A percentile compares a stretch with the other conserved stretches of the same genome.
These are phyloP conservation scores for Drosophila micromelanica DNA, from an alignment of 1,140 invertebrate genomes.

Conservation along the genomic window DNA sequence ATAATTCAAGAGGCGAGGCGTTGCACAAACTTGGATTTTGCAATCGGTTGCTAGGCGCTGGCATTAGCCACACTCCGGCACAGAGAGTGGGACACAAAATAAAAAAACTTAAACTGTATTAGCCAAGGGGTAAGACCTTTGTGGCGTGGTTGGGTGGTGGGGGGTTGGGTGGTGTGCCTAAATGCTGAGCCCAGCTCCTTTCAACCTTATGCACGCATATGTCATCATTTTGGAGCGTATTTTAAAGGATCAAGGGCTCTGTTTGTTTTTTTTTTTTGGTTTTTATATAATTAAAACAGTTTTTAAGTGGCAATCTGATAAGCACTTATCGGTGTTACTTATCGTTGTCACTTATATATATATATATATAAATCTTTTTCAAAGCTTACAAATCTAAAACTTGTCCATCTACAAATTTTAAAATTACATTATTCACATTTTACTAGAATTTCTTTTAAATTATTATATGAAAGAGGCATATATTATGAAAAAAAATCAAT, in stretches of 20 bases:
- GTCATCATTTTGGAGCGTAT: slow-evolving; percentile 18
- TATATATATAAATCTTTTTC: too few relatives aligned
- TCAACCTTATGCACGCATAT: slow-evolving; percentile 21
- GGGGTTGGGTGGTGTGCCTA: neutral
- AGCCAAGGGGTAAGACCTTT: neutral
- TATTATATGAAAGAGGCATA: too few relatives aligned
- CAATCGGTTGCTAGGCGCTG: slow-evolving; percentile 61
- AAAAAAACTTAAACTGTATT: slow-evolving; percentile 23
- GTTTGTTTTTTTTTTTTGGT: neutral
- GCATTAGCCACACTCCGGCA: slow-evolving; percentile 47
- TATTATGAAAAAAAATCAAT: too few relatives aligned
- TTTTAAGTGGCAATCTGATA: neutral
- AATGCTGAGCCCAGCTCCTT: neutral
- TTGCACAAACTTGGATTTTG: slow-evolving; percentile 38
- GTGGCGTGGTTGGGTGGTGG: too few relatives aligned
- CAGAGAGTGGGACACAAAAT: neutral
- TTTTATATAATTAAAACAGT: slow-evolving; percentile 7
- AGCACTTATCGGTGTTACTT: neutral
- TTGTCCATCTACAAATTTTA: too few relatives aligned
- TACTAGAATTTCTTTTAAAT: too few relatives aligned
- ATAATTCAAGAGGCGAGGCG: slow-evolving; percentile 55
- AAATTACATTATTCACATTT: too few relatives aligned
- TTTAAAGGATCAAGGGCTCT: slow-evolving; percentile 9
- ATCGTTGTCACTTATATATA: too few relatives aligned
- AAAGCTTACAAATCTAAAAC: too few relatives aligned